These are phyloP conservation scores for Acanthacorydalis orientalis DNA, from an alignment of 2,888 invertebrate genomes.

Conservation along the genomic window DNA sequence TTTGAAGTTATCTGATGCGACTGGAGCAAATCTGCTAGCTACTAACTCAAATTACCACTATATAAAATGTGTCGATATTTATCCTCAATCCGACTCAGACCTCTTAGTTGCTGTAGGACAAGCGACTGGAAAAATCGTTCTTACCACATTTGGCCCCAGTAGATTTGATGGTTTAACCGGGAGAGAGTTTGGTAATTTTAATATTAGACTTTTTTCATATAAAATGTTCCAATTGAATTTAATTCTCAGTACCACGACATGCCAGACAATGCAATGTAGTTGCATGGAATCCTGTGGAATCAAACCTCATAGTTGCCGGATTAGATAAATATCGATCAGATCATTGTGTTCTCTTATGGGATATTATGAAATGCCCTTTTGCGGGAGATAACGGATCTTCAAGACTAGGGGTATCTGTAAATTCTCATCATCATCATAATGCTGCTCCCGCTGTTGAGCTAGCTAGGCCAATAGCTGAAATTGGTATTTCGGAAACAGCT, in stretches of 20 bases:
- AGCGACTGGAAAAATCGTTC: slow-evolving; percentile 71
- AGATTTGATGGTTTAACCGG: slow-evolving; percentile 53
- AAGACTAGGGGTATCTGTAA: slow-evolving; percentile 17
- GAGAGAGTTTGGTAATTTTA: slow-evolving; percentile 53
- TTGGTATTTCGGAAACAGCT: slow-evolving; percentile 69
- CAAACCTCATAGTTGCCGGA: slow-evolving; percentile 68
- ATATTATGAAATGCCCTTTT: slow-evolving; percentile 40
- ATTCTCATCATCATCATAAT: slow-evolving; percentile 21
- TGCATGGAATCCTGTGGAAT: slow-evolving; percentile 73
- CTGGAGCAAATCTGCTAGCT: slow-evolving; percentile 51
- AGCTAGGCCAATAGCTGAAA: slow-evolving; percentile 48
- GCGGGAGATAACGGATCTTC: slow-evolving; percentile 15
- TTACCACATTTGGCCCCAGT: slow-evolving; percentile 60
- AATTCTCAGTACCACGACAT: slow-evolving; percentile 56
- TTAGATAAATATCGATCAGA: slow-evolving; percentile 82
- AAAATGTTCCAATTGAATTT: background rate
- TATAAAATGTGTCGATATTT: slow-evolving; percentile 76
- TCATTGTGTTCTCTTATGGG: slow-evolving; percentile 80
- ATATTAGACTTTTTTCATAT: slow-evolving; percentile 3
- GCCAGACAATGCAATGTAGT: slow-evolving; percentile 73
- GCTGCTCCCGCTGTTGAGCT: slow-evolving; percentile 30
- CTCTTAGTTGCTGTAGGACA: slow-evolving; percentile 76
- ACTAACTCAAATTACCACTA: slow-evolving; percentile 60
- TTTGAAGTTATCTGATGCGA: slow-evolving; percentile 48
- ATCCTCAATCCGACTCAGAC: slow-evolving; percentile 58